A percentile compares a stretch with the other conserved stretches of the same genome.
phyloP scores from a whole-genome alignment of 1,140 invertebrate species.

The Anoplolepis gracilipes region DNA sequence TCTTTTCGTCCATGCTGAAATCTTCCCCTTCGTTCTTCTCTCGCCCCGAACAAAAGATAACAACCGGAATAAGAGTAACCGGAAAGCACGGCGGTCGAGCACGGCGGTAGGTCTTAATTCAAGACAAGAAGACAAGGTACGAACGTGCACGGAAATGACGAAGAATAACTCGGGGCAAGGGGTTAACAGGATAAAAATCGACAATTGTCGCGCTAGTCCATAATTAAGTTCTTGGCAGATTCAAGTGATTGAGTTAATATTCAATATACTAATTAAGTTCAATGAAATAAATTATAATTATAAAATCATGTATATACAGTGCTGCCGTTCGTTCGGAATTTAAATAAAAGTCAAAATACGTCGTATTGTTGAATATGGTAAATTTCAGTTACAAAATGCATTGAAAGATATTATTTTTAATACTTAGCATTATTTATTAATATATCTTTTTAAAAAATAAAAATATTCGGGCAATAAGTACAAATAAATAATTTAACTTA shows the following conservation, averaged over 20 bases:
- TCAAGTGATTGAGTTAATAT: slow-evolving; percentile 9
- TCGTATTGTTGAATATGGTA: neutral
- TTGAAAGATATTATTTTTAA: neutral
- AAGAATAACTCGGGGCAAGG: neutral
- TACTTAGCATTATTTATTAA: neutral
- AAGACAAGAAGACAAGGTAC: slow-evolving; percentile 13
- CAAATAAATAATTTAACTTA: neutral
- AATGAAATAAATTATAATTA: neutral
- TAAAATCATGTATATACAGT: neutral
- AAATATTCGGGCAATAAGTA: neutral
- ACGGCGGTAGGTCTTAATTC: slow-evolving; percentile 56
- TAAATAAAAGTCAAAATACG: neutral
- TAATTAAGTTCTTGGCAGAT: slow-evolving; percentile 15
- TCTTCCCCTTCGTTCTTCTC: slow-evolving; percentile 59
- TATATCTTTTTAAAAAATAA: neutral
- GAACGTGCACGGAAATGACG: slow-evolving; percentile 29
- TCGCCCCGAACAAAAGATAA: slow-evolving; percentile 77
- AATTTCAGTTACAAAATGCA: neutral
- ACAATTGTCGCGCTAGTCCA: neutral
- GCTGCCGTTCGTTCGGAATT: neutral
- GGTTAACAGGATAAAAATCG: slow-evolving; percentile 25
- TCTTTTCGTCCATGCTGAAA: slow-evolving; percentile 57
- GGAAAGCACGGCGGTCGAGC: slow-evolving; percentile 47
- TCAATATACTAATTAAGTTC: neutral
- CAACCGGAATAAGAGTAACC: slow-evolving; percentile 74